Conservation (phyloP, 2,797 vertebrate species). For the Trematomus bernacchii region DNA sequence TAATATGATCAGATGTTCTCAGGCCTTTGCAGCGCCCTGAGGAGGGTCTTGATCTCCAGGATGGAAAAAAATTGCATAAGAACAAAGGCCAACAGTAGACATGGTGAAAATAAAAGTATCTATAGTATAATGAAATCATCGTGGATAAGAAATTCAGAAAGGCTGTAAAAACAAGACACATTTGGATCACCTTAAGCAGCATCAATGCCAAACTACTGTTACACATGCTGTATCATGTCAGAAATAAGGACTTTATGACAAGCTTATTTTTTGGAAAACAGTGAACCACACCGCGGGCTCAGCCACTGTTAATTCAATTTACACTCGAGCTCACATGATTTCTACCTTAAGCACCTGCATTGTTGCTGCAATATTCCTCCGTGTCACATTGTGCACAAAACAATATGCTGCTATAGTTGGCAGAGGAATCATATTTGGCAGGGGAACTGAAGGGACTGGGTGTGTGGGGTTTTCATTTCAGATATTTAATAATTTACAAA, state of each 20-base stretch:
- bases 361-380: background rate
- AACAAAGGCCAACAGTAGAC: background rate
- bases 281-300: background rate
- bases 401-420: background rate
- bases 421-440: constrained; percentile 12
- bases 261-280: background rate
- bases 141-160: background rate
- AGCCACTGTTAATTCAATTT: background rate
- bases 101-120: background rate
- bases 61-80: background rate
- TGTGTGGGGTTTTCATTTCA: constrained; percentile 20
- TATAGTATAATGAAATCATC: background rate
- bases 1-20: constrained; percentile 16
- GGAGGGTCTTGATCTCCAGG: background rate
- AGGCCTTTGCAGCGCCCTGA: background rate
- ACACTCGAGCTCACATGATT: background rate
- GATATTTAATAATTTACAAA: constrained; percentile 12
- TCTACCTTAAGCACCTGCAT: background rate
- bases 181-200: background rate
- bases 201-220: background rate
- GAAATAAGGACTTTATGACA: constrained; percentile 7
- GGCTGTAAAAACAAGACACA: background rate
- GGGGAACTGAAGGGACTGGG: background rate
- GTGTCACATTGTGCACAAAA: background rate
- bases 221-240: background rate